A percentile compares a stretch with the other conserved stretches of the same genome.
Evolutionary conservation across 2,888 invertebrate genomes (phyloP).

Genomic region (Microchrysa polita): DNA sequence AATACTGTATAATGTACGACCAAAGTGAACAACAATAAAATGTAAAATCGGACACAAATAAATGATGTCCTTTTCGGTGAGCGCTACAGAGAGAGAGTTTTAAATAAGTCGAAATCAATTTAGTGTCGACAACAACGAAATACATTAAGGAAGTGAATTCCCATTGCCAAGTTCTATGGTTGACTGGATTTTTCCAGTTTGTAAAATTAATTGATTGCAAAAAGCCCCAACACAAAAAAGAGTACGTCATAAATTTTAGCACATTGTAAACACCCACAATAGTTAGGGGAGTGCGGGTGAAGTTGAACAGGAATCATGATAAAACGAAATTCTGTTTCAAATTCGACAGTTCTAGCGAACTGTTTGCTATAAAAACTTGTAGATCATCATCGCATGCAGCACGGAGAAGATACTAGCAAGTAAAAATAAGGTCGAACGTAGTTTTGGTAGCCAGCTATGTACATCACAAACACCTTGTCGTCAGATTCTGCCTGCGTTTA

Average conservation of each 20-base stretch:
- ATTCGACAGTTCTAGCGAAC: too few species aligned
- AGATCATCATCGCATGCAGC: too few species aligned
- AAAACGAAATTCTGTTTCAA: too few species aligned
- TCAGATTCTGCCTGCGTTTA: too few species aligned
- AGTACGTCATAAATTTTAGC: slow-evolving; percentile 42
- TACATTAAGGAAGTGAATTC: slow-evolving; percentile 6
- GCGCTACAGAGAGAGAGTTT: too few species aligned
- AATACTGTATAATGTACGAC: background rate
- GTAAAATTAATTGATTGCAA: slow-evolving; percentile 36
- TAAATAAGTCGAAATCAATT: slow-evolving; percentile 43
- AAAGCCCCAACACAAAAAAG: slow-evolving; percentile 36
- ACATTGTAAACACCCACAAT: slow-evolving; percentile 26
- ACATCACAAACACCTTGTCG: too few species aligned
- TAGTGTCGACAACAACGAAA: slow-evolving; percentile 1
- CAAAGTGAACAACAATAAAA: slow-evolving; percentile 17
- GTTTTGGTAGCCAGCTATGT: too few species aligned
- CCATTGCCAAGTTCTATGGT: background rate
- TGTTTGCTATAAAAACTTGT: too few species aligned
- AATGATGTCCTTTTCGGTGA: slow-evolving; percentile 40
- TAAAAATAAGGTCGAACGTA: too few species aligned
- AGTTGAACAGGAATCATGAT: too few species aligned
- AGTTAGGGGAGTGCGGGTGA: background rate
- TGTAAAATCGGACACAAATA: slow-evolving; percentile 19
- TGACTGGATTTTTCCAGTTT: background rate
- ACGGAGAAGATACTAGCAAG: too few species aligned